Evolutionary conservation across 2,797 vertebrate species (phyloP), one percentile per base, ranked within the genome.

Genomic region (Margarornis squamiger): DNA sequence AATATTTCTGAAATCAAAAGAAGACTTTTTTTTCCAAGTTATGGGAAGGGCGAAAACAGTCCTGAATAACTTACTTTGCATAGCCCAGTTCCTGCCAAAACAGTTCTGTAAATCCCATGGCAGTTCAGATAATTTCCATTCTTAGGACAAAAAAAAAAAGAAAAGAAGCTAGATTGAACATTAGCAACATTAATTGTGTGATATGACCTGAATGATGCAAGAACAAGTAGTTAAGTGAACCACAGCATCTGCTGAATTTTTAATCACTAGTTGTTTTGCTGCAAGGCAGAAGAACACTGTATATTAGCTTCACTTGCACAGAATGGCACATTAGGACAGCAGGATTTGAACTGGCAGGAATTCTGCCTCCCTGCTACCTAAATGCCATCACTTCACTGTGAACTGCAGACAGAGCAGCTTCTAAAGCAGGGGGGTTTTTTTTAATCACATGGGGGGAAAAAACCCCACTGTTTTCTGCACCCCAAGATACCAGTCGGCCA

Each of bases 201-300:
- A 97, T 81, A 88, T 63, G 93, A 72, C 77, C 96, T 94, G 88
- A 93, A 97, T 91, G 95, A 97, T 79, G 62, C 91, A 93, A 96
- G 88, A 88, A 51, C 90, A 92, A 92, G 82, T 45, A 87, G 86
- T 85, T 88, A 90, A 93, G 94, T 80, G 92, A 94, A 93, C 72
- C 85, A 97, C 92, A 94, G 77, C 88, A 96, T 95, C 95, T 93
- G 91, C 94, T 92, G 92, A 95, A 95, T 94, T 92, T 95, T 97
- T 95, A 97, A 96, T 96, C 86, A 83, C 83, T 84, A 70, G 71
- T 59, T 90, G 90, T 90, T 96, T 90, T 88, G 90, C 95, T 95
- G 95, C 82, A 54, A 96, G 85, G 91, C 95, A 96, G 93, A 68
- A 92, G 73, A 93, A 72, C 54, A 51, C 41, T 51, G 34, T 32